phyloP scores from a whole-genome alignment of 2,888 invertebrate species.

The Ophioninae sp. region DNA sequence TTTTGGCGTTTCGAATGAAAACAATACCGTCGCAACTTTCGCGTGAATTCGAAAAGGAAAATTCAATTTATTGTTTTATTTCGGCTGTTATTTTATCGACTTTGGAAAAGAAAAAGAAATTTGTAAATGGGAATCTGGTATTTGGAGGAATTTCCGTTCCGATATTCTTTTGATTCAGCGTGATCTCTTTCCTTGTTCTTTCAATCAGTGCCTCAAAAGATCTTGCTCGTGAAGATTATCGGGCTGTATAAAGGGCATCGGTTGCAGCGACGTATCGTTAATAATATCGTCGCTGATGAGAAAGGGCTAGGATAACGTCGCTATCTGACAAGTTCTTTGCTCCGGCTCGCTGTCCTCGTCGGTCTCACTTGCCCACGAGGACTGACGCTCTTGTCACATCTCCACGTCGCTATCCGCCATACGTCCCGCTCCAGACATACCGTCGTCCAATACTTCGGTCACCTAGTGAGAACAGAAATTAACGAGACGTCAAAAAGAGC shows the following conservation, averaged over 20 bases:
- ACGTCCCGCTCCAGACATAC: conserved; percentile 71
- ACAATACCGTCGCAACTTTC: not conserved
- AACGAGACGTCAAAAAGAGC: conserved; percentile 6
- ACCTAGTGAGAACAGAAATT: conserved; percentile 65
- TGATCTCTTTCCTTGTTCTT: conserved; percentile 5
- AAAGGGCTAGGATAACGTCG: conserved; percentile 74
- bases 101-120: not conserved
- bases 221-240: conserved; percentile 55
- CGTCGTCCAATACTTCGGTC: conserved; percentile 76
- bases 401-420: conserved; percentile 73
- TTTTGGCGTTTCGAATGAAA: not conserved
- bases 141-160: conserved; percentile 2
- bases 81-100: not conserved
- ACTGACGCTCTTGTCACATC: conserved; percentile 77
- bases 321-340: conserved; percentile 76
- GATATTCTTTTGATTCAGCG: conserved; percentile 6
- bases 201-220: conserved; percentile 55
- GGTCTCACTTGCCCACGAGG: conserved; percentile 77
- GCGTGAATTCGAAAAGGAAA: not conserved
- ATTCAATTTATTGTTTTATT: not conserved
- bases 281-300: conserved; percentile 58
- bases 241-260: conserved; percentile 57
- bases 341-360: conserved; percentile 77
- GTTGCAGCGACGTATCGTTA: conserved; percentile 60
- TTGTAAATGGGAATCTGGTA: not conserved